Percentiles rank a stretch among this genome's conserved stretches.
phyloP scores from a whole-genome alignment of 2,797 vertebrate species.

The Phalloptychus januarius region DNA sequence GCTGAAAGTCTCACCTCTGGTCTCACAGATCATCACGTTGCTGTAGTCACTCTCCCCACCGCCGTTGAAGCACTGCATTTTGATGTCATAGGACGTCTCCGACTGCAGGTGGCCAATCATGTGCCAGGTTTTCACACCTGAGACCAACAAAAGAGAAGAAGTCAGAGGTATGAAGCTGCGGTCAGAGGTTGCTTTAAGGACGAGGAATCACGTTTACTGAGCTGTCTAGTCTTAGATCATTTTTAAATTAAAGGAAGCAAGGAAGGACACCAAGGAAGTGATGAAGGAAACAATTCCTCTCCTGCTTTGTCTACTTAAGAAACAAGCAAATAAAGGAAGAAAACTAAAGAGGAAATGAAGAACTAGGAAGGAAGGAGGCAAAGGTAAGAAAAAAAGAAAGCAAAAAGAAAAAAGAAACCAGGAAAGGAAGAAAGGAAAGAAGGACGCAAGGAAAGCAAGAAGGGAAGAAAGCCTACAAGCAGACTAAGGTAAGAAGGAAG shows the following conservation, averaged over 20 bases:
- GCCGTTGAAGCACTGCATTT: slow-evolving; percentile 96
- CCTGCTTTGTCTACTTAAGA: no score
- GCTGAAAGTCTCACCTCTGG: slow-evolving; percentile 83
- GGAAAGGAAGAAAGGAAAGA: neutral
- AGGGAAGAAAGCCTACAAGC: no score
- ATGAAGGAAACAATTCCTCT: neutral
- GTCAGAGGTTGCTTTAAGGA: neutral
- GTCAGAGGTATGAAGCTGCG: neutral
- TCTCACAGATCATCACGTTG: slow-evolving; percentile 98
- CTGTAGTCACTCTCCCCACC: slow-evolving; percentile 94
- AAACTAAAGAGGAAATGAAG: neutral
- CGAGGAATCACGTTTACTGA: neutral
- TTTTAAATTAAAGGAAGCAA: neutral
- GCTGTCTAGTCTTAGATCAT: neutral
- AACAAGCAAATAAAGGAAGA: neutral
- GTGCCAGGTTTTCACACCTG: slow-evolving; percentile 92
- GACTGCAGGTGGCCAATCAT: slow-evolving; percentile 92
- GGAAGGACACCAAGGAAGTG: neutral
- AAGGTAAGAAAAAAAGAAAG: neutral
- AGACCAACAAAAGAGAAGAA: neutral
- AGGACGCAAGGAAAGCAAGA: no score
- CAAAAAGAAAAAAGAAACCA: neutral
- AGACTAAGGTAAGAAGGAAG: neutral
- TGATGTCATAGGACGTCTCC: slow-evolving; percentile 96
- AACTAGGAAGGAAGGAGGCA: neutral